Conservation (phyloP, 2,888 invertebrate genomes). For the Melikaiella ostensackeni region DNA sequence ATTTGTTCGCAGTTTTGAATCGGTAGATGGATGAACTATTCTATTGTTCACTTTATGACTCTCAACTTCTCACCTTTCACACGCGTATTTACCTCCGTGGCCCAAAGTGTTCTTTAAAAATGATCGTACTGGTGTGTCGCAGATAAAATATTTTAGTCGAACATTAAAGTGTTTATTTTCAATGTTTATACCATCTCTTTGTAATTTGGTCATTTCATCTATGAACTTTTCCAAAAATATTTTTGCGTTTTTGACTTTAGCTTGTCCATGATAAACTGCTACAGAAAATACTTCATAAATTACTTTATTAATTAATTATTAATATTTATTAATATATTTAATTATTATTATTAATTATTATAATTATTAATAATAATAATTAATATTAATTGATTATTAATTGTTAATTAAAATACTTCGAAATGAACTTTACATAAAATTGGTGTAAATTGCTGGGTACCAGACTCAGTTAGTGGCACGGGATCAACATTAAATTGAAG, state of each 20-base stretch:
- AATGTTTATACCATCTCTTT: not conserved
- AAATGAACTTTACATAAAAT: conserved; percentile 18
- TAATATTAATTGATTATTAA: too few relatives aligned
- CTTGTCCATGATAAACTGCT: conserved; percentile 13
- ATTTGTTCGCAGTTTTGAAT: not conserved
- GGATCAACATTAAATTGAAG: conserved; percentile 9
- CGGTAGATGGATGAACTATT: conserved; percentile 6
- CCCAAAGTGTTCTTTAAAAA: not conserved
- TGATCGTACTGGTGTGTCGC: not conserved
- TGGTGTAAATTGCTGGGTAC: not conserved
- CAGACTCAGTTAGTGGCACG: not conserved
- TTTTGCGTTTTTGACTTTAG: not conserved
- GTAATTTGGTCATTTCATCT: not conserved
- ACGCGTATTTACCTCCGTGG: conserved; percentile 5
- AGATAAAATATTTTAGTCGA: too few relatives aligned
- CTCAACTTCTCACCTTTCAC: conserved; percentile 1
- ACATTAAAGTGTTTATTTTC: not conserved
- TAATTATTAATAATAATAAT: too few relatives aligned
- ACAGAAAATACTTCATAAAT: conserved; percentile 10
- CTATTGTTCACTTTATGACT: conserved; percentile 5
- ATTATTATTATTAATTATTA: too few relatives aligned
- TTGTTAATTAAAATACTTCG: too few relatives aligned
- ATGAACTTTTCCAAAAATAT: not conserved
- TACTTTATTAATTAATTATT: too few relatives aligned
- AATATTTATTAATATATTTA: too few relatives aligned